Percentiles rank a stretch among this genome's conserved stretches.
Evolutionary conservation across 2,113 vertebrate species (phyloP).

Genomic region (Cyprinodon variegatus): DNA sequence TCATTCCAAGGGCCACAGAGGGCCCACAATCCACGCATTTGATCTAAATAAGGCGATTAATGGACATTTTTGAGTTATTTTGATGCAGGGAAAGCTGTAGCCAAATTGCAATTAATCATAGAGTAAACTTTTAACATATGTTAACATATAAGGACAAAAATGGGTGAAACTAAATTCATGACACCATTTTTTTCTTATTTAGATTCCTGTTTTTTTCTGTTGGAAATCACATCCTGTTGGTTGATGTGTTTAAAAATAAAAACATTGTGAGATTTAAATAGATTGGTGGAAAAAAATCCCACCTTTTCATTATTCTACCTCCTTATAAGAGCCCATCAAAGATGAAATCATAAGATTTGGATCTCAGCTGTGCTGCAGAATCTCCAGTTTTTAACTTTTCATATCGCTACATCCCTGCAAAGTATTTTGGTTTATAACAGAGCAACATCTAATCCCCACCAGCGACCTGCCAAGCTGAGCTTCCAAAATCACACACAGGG

Average conservation of each 20-base stretch:
- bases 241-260: background rate
- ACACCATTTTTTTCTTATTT: background rate
- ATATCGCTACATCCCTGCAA: conserved; percentile 5
- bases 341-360: background rate
- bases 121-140: background rate
- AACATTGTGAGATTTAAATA: background rate
- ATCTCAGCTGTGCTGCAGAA: background rate
- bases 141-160: background rate
- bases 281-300: background rate
- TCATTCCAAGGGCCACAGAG: background rate
- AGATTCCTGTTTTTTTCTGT: background rate
- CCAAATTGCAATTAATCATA: too few relatives aligned
- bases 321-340: background rate
- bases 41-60: background rate
- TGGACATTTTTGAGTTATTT: too few relatives aligned
- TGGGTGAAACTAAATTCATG: background rate
- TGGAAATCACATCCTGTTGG: background rate
- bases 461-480: conserved; percentile 50
- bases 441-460: conserved; percentile 57
- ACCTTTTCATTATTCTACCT: background rate
- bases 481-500: conserved; percentile 37
- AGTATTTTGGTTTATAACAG: conserved; percentile 68
- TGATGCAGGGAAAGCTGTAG: too few relatives aligned
- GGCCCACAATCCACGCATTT: background rate
- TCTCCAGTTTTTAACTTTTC: background rate